phyloP scores from a whole-genome alignment of 2,113 vertebrate species.

The Periophthalmus modestus region DNA sequence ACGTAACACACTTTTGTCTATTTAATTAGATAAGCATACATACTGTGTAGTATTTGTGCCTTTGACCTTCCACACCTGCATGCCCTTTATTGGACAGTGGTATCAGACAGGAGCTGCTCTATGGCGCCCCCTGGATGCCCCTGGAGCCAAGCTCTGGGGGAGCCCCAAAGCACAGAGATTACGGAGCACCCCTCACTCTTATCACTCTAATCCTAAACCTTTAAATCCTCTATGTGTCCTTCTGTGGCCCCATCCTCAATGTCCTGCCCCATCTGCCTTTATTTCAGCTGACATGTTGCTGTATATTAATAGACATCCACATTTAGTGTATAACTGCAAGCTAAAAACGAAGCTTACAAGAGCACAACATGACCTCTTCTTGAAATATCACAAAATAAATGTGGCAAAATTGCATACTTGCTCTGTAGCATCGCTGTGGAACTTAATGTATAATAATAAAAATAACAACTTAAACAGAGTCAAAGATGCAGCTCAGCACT shows the following conservation, averaged over 20 bases:
- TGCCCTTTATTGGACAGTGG: slow-evolving; percentile 26
- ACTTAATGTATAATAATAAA: no score
- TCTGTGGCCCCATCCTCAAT: slow-evolving; percentile 33
- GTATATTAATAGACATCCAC: not conserved
- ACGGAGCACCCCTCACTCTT: slow-evolving; percentile 30
- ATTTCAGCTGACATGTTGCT: not conserved
- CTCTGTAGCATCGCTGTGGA: no score
- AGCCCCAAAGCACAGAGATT: slow-evolving; percentile 49
- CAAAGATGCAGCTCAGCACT: no score
- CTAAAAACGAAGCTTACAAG: no score
- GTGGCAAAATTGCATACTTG: no score
- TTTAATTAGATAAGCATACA: not conserved
- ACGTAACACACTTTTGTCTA: no score
- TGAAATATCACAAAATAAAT: no score
- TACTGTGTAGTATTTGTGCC: not conserved
- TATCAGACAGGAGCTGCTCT: slow-evolving; percentile 12
- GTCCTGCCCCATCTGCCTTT: slow-evolving; percentile 44
- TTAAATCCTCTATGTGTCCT: slow-evolving; percentile 58
- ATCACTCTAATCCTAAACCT: slow-evolving; percentile 58
- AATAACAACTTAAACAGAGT: no score
- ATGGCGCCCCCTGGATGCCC: slow-evolving; percentile 42
- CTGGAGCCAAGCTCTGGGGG: slow-evolving; percentile 30
- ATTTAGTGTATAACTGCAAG: no score
- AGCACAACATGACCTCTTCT: no score
- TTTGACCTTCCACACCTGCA: slow-evolving; percentile 25